Base-by-base conservation (phyloP, 2,888 invertebrate genomes). In the Folsomia candida region DNA sequence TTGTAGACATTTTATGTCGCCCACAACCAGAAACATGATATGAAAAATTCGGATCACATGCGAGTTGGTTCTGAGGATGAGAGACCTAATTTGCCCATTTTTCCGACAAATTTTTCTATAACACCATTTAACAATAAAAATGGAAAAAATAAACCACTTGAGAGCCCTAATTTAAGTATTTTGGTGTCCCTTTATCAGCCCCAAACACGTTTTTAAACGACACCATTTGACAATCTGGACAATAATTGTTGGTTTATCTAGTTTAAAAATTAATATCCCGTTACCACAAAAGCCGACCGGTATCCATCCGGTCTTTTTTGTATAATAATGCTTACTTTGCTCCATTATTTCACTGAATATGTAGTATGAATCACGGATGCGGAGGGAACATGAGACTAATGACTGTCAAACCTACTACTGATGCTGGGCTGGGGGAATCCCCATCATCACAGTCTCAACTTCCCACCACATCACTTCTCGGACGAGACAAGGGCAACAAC, bases 71-170 rank as follows among this genome's bases (percentile, higher is more conserved):
- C n/a, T n/a, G n/a, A 22, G 20, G n/a, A 54, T 54, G 54, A 54
- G 54, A 54, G 54, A 54, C 54, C 54, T 54, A 54, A 54, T 54
- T 54, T 54, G 6, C 54, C n/a, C 20, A 54, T 18, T 54, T 54
- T 14, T 54, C 54, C 20, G 20, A 4, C n/a, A 6, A 54, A 14
- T 37, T 37, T 37, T 37, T 9, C 14, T 37, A 9, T 37, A 9
- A 37, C 37, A 37, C 37, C 4, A 37, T 14, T 37, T 4, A 37
- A 9, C 4, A 37, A 37, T 37, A 14, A 37, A 4, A 37, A n/a
- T n/a, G 37, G 37, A 37, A 37, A 37, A 37, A 37, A 37, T 37
- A 37, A 37, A 9, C 14, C 14, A 37, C 37, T 37, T 9, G 37
- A 4, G 6, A 37, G 6, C 37, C 14, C 14, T 37, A 37, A 9